A percentile compares a stretch with the other conserved stretches of the same genome.
Conservation (phyloP, 2,113 vertebrate species). For the Nycticebus coucang region DNA sequence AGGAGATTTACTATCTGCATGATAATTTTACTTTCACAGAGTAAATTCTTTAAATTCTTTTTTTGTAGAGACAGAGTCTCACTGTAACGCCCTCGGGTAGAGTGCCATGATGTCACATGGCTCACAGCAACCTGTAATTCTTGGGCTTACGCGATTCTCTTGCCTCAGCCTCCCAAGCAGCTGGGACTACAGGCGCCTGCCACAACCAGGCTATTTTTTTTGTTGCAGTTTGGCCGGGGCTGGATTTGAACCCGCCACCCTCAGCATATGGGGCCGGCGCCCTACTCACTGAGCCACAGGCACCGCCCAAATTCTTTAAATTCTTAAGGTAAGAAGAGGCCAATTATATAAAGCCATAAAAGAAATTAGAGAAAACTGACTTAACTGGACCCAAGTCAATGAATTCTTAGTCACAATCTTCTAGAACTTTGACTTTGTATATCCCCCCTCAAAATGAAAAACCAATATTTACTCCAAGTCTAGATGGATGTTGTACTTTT, state of each 20-base stretch:
- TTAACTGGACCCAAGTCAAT: constrained; percentile 30
- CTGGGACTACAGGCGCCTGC: too few relatives aligned
- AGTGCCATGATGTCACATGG: too few relatives aligned
- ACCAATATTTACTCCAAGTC: constrained; percentile 23
- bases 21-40: constrained; percentile 32
- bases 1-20: constrained; percentile 2
- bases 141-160: too few relatives aligned
- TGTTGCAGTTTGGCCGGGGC: too few relatives aligned
- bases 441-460: neutral
- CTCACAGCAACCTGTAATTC: too few relatives aligned
- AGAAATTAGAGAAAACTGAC: constrained; percentile 22
- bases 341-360: constrained; percentile 37
- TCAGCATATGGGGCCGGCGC: too few relatives aligned
- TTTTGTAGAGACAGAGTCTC: too few relatives aligned
- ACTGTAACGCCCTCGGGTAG: too few relatives aligned
- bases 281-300: too few relatives aligned
- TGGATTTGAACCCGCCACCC: too few relatives aligned
- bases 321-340: neutral
- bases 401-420: constrained; percentile 28
- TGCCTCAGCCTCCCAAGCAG: too few relatives aligned
- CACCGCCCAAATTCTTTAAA: constrained; percentile 55
- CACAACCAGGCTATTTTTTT: too few relatives aligned
- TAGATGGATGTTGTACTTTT: constrained; percentile 11
- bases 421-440: constrained; percentile 3
- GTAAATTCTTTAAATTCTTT: constrained; percentile 41